Evolutionary conservation across 2,888 invertebrate species (phyloP), one percentile per base, ranked within the genome.

Genomic region (Drosophila longiperda): DNA sequence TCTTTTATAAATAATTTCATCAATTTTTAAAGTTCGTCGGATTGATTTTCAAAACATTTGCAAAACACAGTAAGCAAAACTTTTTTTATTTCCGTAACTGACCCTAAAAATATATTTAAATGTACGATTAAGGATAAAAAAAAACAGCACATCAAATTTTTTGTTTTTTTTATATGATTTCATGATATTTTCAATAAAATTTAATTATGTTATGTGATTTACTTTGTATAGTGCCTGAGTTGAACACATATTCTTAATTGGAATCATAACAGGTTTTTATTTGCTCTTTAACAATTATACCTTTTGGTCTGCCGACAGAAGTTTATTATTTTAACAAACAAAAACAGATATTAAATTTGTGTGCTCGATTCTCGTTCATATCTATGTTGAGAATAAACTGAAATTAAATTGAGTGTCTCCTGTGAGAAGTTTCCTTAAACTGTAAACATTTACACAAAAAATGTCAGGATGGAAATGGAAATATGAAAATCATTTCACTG

Each of bases 401-500:
- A 58, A 60, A 71, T 65, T 42, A 66, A 77, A 66, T 54, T 50
- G 34, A 58, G 45, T 55, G 38, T 29, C 66, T 49, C 23, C 34
- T 50, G 32, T 12, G 49, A 55, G 57, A 45, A 33, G 55, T 62
- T 23, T 33, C 23, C 36, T n/a, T 36, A 52, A 52, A 60, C 15
- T 40, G 36, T 17, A 49, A 55, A 45, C 26, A 32, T 42, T 32
- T 1, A 15, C 17, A 49, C 12, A 15, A 11, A 34, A 68, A 75
- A 66, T 49, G 33, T 17, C 45, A 4, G 20, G 12, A 53, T 32
- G 6, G n/a, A 33, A 49, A 75, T 48, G 34, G 4, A 54, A 50
- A 50, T 62, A 61, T 61, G 55, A 58, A 77, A 63, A 76, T 26
- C 59, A 59, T 75, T 72, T 74, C 50, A 69, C n/a, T 20, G n/a